Percentiles rank a stretch among this genome's conserved stretches.
Conservation (phyloP, 2,113 vertebrate genomes). For the Hymenochirus boettgeri region DNA sequence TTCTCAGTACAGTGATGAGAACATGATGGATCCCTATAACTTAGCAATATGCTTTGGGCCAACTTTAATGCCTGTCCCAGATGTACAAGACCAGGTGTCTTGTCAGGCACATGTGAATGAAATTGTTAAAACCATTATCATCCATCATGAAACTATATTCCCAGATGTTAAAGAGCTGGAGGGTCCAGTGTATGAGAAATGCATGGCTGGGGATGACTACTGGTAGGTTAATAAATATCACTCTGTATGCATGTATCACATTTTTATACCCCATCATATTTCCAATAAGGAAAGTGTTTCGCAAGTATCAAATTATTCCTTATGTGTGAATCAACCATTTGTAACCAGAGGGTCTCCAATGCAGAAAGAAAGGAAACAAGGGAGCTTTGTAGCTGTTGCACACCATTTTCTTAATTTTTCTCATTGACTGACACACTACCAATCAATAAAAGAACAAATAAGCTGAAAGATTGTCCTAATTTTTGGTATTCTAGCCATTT, state of each 20-base stretch:
- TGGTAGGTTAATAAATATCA: slow-evolving; percentile 71
- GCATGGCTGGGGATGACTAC: slow-evolving; percentile 95
- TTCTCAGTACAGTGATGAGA: slow-evolving; percentile 97
- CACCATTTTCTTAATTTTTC: neutral
- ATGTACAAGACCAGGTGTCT: slow-evolving; percentile 93
- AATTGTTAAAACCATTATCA: slow-evolving; percentile 95
- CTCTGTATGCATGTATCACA: neutral
- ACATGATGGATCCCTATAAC: slow-evolving; percentile 98
- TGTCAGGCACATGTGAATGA: slow-evolving; percentile 98
- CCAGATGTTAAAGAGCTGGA: slow-evolving; percentile 93
- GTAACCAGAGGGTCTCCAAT: neutral
- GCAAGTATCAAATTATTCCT: neutral
- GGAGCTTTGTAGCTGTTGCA: neutral
- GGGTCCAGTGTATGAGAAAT: slow-evolving; percentile 95
- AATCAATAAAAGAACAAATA: no score
- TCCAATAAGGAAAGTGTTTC: neutral
- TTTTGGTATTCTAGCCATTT: no score
- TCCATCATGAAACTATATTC: slow-evolving; percentile 95
- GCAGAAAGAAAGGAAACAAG: neutral
- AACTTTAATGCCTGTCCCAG: slow-evolving; percentile 94
- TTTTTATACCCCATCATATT: neutral
- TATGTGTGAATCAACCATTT: neutral
- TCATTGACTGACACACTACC: no score
- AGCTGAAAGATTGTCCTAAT: no score
- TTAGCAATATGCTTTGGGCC: slow-evolving; percentile 97